Base-by-base conservation (phyloP, 2,888 invertebrate species). In the Caenorhabditis macrosperma region DNA sequence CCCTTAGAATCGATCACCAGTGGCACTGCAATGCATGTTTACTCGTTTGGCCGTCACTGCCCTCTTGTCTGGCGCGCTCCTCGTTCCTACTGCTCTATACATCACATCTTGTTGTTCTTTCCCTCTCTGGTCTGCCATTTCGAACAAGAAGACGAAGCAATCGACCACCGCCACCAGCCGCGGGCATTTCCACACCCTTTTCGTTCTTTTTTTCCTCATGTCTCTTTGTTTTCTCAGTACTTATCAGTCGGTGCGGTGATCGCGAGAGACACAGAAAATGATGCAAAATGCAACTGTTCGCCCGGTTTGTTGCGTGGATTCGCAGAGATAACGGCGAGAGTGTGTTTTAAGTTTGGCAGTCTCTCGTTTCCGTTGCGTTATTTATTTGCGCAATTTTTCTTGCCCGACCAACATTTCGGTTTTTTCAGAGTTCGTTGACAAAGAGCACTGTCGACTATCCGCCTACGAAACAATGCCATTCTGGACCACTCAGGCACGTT, bases 401-500 rank as follows among this genome's bases (percentile, higher is more conserved):
- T 17, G 10, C 46, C 9, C n/a, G n/a, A 38, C 26, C 33, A 5
- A 22, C n/a, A 24, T 38, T 64, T 66, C n/a, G 20, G 10, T 44
- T 12, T 54, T 66, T 72, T 17, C 78, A 78, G 78, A 74, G 44
- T 72, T 78, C 50, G 61, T 61, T 57, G 72, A 78, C 52, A 67
- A 78, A 33, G 38, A 67, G 30, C 50, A 60, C 52, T 64, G 69
- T 24, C 64, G 46, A 20, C 67, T 77, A 22, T 46, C 44, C 17
- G 63, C 77, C 15, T 69, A 69, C 69, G 77, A 78, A 67, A 68
- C 72, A 38, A 85, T 85, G 85, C 84, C 86, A 30, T 84, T 82
- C 80, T 86, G 86, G 86, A 84, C 86, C 9, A 66, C 81, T 50
- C 82, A 82, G 44, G 88, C 82, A 55, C 35, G 44, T n/a, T 22